Evolutionary conservation across 2,888 invertebrate genomes (phyloP), one percentile per base, ranked within the genome.

Genomic region (Thumatha senex): DNA sequence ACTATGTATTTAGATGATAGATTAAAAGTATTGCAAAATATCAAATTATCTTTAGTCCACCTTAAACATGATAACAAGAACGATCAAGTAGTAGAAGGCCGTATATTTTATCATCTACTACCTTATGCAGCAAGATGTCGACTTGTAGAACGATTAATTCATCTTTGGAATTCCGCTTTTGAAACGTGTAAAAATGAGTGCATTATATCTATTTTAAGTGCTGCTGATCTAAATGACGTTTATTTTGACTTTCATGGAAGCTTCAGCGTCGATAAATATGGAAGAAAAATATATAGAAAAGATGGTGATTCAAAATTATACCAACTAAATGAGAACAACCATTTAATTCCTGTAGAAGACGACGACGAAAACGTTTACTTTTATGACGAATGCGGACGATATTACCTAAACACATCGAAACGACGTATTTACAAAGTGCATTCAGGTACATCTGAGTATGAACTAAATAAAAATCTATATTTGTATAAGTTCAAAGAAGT

Each of bases 341-440:
- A 60, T 30, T 58, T 77, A 11, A 67, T 76, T 0, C 56, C 57
- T 7, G 29, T 76, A 5, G 43, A 46, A 13, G 74, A 78, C 31
- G 76, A 74, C 34, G 63, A 67, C 0, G 46, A 62, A 24, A 64
- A 69, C 48, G 50, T 76, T 14, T 80, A 74, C 62, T 77, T 63
- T 52, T 78, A 72, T 51, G 78, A 79, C 29, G 58, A 68, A 7
- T 76, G 71, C 30, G 78, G 77, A 11, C 70, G 76, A 14, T 77
- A 79, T 57, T 79, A 67, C 45, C 38, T 70, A 8, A 53, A 62
- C 41, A 51, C 51, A 14, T 18, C 11, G 1, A 56, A 54, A 40
- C 50, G 59, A 38, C 65, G 70, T 5, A 41, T 77, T 1, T 76
- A 78, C 43, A 72, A 70, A 61, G 58, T 70, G 24, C 58, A 65